phyloP scores from a whole-genome alignment of 2,797 vertebrate species.

The Trematomus bernacchii region DNA sequence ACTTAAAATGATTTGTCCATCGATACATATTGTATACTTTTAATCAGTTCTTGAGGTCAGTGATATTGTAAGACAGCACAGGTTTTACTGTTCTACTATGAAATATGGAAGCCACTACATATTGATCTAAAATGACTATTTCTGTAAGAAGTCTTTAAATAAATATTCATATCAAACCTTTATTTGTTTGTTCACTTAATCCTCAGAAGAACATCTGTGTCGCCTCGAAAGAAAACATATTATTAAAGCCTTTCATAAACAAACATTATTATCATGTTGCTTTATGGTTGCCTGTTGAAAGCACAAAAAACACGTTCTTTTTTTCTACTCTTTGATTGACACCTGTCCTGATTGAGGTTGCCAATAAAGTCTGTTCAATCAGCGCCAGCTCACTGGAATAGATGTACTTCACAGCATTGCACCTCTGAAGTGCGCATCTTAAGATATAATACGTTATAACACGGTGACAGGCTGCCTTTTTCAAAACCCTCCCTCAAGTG shows the following conservation, averaged over 20 bases:
- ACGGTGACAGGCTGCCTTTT: not conserved
- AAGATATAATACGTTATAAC: slow-evolving; percentile 10
- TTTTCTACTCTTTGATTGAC: slow-evolving; percentile 4
- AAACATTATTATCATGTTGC: too few relatives aligned
- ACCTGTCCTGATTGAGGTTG: slow-evolving; percentile 12
- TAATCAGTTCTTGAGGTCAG: slow-evolving; percentile 22
- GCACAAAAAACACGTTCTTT: not conserved
- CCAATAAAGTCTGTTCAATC: slow-evolving; percentile 22
- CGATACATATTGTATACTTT: slow-evolving; percentile 30
- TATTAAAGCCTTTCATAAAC: too few relatives aligned
- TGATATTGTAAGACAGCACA: slow-evolving; percentile 61
- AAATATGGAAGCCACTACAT: slow-evolving; percentile 60
- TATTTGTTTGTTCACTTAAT: not conserved
- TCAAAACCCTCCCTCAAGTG: slow-evolving; percentile 9
- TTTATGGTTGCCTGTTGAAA: not conserved
- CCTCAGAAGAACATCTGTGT: not conserved
- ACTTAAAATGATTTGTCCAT: slow-evolving; percentile 48
- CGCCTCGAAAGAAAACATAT: too few relatives aligned
- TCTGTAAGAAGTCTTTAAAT: slow-evolving; percentile 80
- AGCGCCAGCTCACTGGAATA: slow-evolving; percentile 38
- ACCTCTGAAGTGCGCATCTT: slow-evolving; percentile 38
- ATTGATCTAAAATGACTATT: slow-evolving; percentile 69
- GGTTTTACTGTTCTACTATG: slow-evolving; percentile 68
- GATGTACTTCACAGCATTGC: slow-evolving; percentile 45
- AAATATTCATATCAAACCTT: slow-evolving; percentile 74